Conservation (phyloP, 1,140 invertebrate genomes). For the Drosophila orena region DNA sequence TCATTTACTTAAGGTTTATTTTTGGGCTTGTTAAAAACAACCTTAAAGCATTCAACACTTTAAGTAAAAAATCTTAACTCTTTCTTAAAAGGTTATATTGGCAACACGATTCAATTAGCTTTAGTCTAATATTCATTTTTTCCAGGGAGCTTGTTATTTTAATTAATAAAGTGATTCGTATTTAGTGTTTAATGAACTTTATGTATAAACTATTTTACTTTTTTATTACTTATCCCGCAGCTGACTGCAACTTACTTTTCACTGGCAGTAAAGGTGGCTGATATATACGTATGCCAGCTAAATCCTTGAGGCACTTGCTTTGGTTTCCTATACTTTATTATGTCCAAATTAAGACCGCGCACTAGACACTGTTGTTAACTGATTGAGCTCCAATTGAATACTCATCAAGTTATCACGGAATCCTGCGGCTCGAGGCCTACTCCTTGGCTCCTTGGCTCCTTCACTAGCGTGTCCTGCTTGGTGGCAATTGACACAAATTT, state of each 20-base stretch:
- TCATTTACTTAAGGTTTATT: no score
- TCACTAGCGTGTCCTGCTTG: constrained; percentile 37
- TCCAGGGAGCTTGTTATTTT: no score
- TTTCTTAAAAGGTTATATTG: no score
- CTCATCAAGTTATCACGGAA: constrained; percentile 63
- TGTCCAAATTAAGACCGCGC: constrained; percentile 31
- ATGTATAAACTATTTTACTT: not conserved
- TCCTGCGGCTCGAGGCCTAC: constrained; percentile 28
- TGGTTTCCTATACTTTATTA: constrained; percentile 11
- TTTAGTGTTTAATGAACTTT: not conserved
- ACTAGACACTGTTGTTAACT: constrained; percentile 66
- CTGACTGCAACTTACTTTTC: constrained; percentile 39
- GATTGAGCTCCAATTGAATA: constrained; percentile 76
- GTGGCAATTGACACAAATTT: constrained; percentile 78
- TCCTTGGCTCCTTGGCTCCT: not conserved
- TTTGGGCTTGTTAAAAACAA: no score
- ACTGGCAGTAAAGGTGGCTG: not conserved
- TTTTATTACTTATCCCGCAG: not conserved
- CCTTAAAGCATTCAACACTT: no score
- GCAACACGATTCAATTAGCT: no score
- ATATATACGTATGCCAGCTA: constrained; percentile 4
- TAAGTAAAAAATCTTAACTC: no score
- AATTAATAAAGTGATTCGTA: no score
- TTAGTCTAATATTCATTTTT: no score
- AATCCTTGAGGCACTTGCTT: constrained; percentile 1